phyloP scores from a whole-genome alignment of 2,888 invertebrate species.

The Pseudeuparius sepicola region DNA sequence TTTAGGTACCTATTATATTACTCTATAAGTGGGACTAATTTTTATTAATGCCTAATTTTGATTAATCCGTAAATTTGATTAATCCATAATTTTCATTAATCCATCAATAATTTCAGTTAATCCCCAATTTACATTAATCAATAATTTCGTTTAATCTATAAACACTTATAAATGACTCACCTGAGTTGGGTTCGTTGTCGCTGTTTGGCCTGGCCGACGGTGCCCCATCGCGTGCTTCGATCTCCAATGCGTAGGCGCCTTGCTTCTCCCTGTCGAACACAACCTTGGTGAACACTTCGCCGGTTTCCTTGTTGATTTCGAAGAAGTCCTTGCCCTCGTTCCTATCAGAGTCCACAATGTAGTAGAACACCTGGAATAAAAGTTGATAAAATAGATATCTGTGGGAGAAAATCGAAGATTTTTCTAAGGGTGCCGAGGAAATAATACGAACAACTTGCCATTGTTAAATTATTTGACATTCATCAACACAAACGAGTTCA shows the following conservation, averaged over 20 bases:
- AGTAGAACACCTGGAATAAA: slow-evolving; percentile 73
- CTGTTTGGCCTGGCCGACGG: slow-evolving; percentile 93
- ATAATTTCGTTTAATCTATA: too few relatives aligned
- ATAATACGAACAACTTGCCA: slow-evolving; percentile 2
- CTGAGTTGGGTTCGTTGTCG: slow-evolving; percentile 91
- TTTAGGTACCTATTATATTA: too few relatives aligned
- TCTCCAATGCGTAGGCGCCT: slow-evolving; percentile 93
- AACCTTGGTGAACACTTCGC: slow-evolving; percentile 89
- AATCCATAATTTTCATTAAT: too few relatives aligned
- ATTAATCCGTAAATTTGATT: too few relatives aligned
- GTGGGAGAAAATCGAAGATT: slow-evolving; percentile 3
- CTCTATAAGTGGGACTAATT: too few relatives aligned
- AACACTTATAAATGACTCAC: slow-evolving; percentile 56
- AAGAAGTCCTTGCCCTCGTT: slow-evolving; percentile 94
- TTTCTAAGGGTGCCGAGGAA: too few relatives aligned
- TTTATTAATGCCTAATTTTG: too few relatives aligned
- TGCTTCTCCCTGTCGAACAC: slow-evolving; percentile 98
- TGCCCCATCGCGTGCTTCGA: slow-evolving; percentile 92
- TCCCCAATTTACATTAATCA: too few relatives aligned
- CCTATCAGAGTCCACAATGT: slow-evolving; percentile 81
- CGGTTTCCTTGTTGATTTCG: slow-evolving; percentile 91
- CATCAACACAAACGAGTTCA: too few relatives aligned
- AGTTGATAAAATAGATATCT: neutral
- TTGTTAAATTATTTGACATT: neutral
- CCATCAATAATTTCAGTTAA: too few relatives aligned